phyloP scores from a whole-genome alignment of 2,113 vertebrate genomes.

The Corythaeola cristata region DNA sequence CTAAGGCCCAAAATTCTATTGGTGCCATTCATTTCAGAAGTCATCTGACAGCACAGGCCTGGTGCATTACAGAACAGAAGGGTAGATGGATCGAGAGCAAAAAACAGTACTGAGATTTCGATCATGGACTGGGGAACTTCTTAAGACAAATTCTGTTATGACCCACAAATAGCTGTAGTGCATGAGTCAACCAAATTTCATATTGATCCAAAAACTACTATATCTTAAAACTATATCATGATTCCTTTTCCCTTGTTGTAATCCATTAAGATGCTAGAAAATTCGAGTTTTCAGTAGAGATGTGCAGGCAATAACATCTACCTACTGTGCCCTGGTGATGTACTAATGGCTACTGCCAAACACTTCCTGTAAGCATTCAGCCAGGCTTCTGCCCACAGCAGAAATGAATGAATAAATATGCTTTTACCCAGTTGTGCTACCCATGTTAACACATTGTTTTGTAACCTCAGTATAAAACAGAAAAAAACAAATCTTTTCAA shows the following conservation, averaged over 20 bases:
- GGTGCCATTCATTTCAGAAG: background rate
- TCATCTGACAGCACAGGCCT: background rate
- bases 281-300: background rate
- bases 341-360: background rate
- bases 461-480: slow-evolving; percentile 41
- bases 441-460: slow-evolving; percentile 22
- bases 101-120: background rate
- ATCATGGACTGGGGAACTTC: background rate
- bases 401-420: slow-evolving; percentile 59
- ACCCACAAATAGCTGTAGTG: background rate
- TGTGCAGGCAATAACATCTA: background rate
- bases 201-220: background rate
- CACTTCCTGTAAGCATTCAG: slow-evolving; percentile 39
- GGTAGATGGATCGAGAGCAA: background rate
- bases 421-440: slow-evolving; percentile 33
- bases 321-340: background rate
- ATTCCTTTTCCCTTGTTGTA: background rate
- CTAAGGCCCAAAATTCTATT: background rate
- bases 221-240: background rate
- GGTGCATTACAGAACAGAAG: background rate
- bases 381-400: slow-evolving; percentile 44
- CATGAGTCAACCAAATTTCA: background rate
- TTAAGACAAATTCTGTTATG: background rate
- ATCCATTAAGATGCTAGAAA: background rate
- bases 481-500: background rate